These are phyloP conservation scores for Pedetes capensis DNA, from an alignment of 2,113 vertebrate species.

Conservation along the genomic window DNA sequence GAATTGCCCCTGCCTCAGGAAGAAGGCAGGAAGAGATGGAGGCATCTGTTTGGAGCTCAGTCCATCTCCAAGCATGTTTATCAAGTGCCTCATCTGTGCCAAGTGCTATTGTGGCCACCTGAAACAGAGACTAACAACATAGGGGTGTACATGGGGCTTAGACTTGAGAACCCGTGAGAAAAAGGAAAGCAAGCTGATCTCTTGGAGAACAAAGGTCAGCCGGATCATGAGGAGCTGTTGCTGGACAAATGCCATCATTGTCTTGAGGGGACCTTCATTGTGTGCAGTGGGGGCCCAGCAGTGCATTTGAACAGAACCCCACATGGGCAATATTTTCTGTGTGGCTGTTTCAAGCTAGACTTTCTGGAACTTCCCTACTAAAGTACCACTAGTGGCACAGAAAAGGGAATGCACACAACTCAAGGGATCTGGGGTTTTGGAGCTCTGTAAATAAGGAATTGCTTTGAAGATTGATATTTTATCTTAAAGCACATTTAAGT, in stretches of 20 bases:
- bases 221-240: not conserved
- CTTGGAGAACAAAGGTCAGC: not conserved
- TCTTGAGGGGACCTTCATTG: not conserved
- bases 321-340: not conserved
- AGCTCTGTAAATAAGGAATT: not conserved
- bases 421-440: not conserved
- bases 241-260: not conserved
- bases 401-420: not conserved
- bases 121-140: not conserved
- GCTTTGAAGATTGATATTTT: not conserved
- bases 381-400: not conserved
- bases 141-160: accelerated
- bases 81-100: not conserved
- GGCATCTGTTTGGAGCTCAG: not conserved
- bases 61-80: not conserved
- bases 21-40: not conserved
- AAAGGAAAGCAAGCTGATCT: not conserved
- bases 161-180: not conserved
- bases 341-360: not conserved
- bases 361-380: not conserved
- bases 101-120: not conserved
- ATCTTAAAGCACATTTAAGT: not conserved
- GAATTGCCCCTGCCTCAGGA: not conserved
- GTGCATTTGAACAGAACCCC: not conserved
- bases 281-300: not conserved